Base-by-base conservation (phyloP, 2,797 vertebrate species). In the Oreortyx pictus region DNA sequence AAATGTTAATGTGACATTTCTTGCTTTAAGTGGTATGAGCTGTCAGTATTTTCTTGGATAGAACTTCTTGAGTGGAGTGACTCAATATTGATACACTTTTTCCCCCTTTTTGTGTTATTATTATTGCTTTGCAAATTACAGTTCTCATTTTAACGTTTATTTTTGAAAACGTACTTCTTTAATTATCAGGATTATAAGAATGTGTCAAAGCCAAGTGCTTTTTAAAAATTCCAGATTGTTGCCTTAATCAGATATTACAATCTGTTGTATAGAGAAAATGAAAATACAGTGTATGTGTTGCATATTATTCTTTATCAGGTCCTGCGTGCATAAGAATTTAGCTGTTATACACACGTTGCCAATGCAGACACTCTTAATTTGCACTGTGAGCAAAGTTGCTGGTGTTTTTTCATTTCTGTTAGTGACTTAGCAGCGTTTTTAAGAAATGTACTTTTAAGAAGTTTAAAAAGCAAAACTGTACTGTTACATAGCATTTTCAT, bases 1-100 rank as follows among this genome's bases (percentile, higher is more conserved):
- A 86, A 89, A 89, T 92, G 87, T 79, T 94, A 23, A 22, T 89
- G 86, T 95, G 87, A 88, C 72, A 61, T 95, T 88, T 1, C 2
- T 94, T 95, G 67, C 46, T 95, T 89, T 95, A 91, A 79, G 71
- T 81, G 77, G 56, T 93, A 56, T 86, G 52, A 92, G 77, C 82
- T 92, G 90, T 92, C 74, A 84, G 2, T 88, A 76, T 88, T 95
- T 94, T 86, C 80, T 80, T 77, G 80, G 43, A 67, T 92, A 71
- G 61, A 94, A 83, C 29, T 89, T 82, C 57, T 23, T 88, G 67
- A 89, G 49, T 89, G 71, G 60, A 92, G 37, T 95, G 64, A 86
- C 67, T 92, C 93, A 71, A 86, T 44, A n/a, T 76, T 86, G n/a
- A 90, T 84, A 50, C 17, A 70, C 24, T 11, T 77, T 78, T 83